A percentile compares a stretch with the other conserved stretches of the same genome.
Conservation (phyloP, 2,888 invertebrate genomes). For the Harpagoxenus sublaevis region DNA sequence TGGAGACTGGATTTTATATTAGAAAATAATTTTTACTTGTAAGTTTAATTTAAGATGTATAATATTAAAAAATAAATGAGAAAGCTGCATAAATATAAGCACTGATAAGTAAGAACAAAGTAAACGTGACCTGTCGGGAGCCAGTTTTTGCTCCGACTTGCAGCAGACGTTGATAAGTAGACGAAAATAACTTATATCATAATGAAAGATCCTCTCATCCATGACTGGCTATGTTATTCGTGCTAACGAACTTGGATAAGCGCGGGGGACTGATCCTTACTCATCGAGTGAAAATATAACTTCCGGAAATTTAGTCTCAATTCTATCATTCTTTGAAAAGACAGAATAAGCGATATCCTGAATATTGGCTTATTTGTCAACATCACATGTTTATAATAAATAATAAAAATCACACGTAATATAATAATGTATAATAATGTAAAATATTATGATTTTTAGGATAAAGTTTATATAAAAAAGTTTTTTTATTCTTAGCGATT, state of each 20-base stretch:
- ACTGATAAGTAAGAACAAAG: background rate
- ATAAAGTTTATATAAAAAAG: background rate
- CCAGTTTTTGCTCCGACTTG: background rate
- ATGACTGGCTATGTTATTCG: background rate
- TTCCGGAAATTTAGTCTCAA: background rate
- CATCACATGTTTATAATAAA: background rate
- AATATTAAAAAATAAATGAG: background rate
- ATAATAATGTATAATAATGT: background rate
- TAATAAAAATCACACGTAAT: background rate
- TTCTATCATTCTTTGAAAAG: background rate
- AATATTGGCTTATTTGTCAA: background rate
- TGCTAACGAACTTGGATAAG: slow-evolving; percentile 18
- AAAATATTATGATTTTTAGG: background rate
- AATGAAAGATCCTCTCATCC: slow-evolving; percentile 7
- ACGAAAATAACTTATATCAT: slow-evolving; percentile 24
- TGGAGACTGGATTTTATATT: background rate
- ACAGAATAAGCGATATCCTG: background rate
- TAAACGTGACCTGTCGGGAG: background rate
- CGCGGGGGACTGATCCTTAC: background rate
- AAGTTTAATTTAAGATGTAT: background rate
- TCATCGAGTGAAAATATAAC: background rate
- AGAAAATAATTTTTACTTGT: background rate
- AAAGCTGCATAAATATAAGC: background rate
- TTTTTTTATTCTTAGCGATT: background rate
- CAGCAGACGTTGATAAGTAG: slow-evolving; percentile 3